Percentiles rank a stretch among this genome's conserved stretches.
Conservation (phyloP, 2,113 vertebrate species). For the Oreocharis arfaki region DNA sequence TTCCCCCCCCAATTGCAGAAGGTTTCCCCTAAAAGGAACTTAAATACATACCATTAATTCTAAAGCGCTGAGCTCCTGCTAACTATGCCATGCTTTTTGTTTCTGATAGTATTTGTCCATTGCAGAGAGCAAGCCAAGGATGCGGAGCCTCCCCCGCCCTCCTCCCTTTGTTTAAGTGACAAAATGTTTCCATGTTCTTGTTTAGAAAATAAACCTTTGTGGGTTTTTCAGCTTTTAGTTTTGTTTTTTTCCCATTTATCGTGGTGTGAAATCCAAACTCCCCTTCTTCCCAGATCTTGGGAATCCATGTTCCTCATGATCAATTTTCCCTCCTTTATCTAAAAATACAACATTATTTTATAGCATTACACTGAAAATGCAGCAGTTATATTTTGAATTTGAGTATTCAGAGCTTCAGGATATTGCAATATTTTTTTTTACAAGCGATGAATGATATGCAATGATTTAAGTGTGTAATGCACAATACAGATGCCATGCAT, state of each 20-base stretch:
- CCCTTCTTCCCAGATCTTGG: slow-evolving; percentile 2
- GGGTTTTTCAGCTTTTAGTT: neutral
- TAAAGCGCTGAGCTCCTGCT: slow-evolving; percentile 23
- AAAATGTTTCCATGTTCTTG: slow-evolving; percentile 56
- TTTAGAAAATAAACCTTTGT: slow-evolving; percentile 50
- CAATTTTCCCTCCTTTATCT: slow-evolving; percentile 32
- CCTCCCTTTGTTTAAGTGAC: slow-evolving; percentile 64
- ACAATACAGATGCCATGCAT: slow-evolving; percentile 59
- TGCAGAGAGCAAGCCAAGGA: slow-evolving; percentile 44
- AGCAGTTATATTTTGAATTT: slow-evolving; percentile 48
- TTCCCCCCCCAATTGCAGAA: neutral
- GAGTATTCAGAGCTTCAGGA: slow-evolving; percentile 40
- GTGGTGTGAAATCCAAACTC: neutral
- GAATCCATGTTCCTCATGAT: slow-evolving; percentile 30
- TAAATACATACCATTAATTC: slow-evolving; percentile 57
- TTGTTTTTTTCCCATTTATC: neutral
- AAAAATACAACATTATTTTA: slow-evolving; percentile 8
- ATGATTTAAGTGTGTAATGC: slow-evolving; percentile 64
- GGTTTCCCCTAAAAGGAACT: slow-evolving; percentile 56
- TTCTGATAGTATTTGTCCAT: slow-evolving; percentile 59
- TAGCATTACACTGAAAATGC: neutral
- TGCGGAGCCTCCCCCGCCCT: slow-evolving; percentile 48
- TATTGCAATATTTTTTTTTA: slow-evolving; percentile 50
- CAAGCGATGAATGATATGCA: slow-evolving; percentile 39
- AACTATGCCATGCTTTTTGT: slow-evolving; percentile 57